Percentiles rank a stretch among this genome's conserved stretches.
These are phyloP conservation scores for Strigamia transsilvanica DNA, from an alignment of 2,888 invertebrate genomes.

Conservation along the genomic window DNA sequence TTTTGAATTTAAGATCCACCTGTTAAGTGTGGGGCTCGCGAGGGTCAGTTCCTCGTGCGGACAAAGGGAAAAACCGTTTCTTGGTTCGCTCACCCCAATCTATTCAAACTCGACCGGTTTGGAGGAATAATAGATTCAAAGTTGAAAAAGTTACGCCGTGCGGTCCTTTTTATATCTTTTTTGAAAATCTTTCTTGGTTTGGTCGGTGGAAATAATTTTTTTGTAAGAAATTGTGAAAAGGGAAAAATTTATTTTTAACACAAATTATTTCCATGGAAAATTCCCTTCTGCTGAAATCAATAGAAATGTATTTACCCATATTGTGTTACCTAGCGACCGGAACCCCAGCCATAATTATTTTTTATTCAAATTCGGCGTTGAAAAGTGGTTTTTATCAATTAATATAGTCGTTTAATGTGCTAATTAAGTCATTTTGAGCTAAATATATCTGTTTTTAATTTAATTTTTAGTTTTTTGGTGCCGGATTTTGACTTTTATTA, in stretches of 20 bases:
- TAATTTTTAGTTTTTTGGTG: too few relatives aligned
- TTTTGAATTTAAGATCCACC: constrained; percentile 5
- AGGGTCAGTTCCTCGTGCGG: constrained; percentile 10
- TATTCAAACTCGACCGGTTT: constrained; percentile 25
- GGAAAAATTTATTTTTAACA: too few relatives aligned
- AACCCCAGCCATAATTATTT: not conserved
- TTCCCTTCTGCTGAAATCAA: not conserved
- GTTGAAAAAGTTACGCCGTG: constrained; percentile 14
- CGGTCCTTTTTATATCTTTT: not conserved
- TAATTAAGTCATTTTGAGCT: too few relatives aligned
- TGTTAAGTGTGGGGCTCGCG: constrained; percentile 20
- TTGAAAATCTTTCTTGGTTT: too few relatives aligned
- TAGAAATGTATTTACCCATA: not conserved
- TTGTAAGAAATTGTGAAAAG: not conserved
- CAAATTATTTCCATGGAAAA: not conserved
- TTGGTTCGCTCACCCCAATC: constrained; percentile 27
- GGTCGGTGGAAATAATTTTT: too few relatives aligned
- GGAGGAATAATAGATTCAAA: not conserved
- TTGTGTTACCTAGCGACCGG: constrained; percentile 16
- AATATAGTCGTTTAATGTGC: too few relatives aligned
- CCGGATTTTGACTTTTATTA: too few relatives aligned
- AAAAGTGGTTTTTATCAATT: too few relatives aligned
- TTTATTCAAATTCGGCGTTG: not conserved
- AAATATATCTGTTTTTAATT: too few relatives aligned
- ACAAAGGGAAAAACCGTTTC: constrained; percentile 21